Percentiles rank a stretch among this genome's conserved stretches.
phyloP scores from a whole-genome alignment of 2,888 invertebrate species.

The Agonopterix subpropinquella region DNA sequence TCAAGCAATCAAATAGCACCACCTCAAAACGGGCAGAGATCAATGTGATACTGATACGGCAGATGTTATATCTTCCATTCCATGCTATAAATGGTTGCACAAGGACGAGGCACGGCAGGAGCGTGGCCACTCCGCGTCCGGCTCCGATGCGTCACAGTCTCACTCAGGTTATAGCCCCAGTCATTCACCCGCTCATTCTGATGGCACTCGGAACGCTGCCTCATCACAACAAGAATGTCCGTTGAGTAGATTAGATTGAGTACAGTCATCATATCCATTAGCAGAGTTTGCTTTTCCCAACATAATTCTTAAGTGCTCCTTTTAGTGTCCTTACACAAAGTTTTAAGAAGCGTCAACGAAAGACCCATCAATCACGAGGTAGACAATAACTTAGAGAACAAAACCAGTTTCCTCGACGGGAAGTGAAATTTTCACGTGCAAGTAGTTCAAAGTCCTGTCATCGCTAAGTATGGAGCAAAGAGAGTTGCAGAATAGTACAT shows the following conservation, averaged over 20 bases:
- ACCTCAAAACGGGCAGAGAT: no score
- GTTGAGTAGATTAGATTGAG: slow-evolving; percentile 4
- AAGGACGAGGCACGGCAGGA: slow-evolving; percentile 1
- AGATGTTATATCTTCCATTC: not conserved
- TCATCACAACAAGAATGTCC: slow-evolving; percentile 15
- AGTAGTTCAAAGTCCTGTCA: slow-evolving; percentile 7
- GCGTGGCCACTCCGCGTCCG: not conserved
- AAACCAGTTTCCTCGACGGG: no score
- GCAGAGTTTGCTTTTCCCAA: not conserved
- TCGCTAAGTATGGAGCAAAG: slow-evolving; percentile 2
- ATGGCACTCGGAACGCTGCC: slow-evolving; percentile 12
- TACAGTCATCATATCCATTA: not conserved
- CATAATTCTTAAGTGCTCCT: no score
- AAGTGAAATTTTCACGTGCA: slow-evolving; percentile 5
- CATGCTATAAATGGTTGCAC: not conserved
- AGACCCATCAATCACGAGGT: slow-evolving; percentile 9
- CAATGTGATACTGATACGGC: no score
- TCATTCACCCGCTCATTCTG: slow-evolving; percentile 32
- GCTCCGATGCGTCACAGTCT: slow-evolving; percentile 30
- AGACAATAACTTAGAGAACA: no score
- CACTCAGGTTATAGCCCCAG: slow-evolving; percentile 42
- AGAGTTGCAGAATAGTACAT: no score
- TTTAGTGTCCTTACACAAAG: no score
- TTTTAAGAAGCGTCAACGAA: no score
- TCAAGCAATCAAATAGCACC: no score